Percentiles rank a stretch among this genome's conserved stretches.
phyloP scores from a whole-genome alignment of 2,113 vertebrate genomes.

The Pyxicephalus adspersus region DNA sequence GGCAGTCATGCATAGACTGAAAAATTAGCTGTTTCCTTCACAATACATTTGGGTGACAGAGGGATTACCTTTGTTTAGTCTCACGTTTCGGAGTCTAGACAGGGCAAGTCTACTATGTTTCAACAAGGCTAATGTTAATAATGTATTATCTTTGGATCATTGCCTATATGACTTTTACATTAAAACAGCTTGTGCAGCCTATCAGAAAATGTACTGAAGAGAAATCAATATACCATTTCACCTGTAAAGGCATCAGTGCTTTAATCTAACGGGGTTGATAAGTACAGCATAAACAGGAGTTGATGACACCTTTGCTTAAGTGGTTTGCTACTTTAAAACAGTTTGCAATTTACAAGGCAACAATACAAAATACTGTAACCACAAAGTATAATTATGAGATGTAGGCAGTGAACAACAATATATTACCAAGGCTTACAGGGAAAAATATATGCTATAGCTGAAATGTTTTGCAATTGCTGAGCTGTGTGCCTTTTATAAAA shows the following conservation, averaged over 20 bases:
- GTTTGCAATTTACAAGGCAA: not conserved
- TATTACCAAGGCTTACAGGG: not conserved
- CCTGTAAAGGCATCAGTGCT: not conserved
- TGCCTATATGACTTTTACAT: slow-evolving; percentile 52
- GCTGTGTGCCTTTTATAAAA: too few relatives aligned
- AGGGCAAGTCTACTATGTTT: slow-evolving; percentile 55
- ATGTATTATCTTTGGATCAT: slow-evolving; percentile 53
- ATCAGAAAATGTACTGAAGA: slow-evolving; percentile 20
- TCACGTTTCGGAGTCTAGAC: slow-evolving; percentile 58
- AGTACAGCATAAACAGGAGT: not conserved
- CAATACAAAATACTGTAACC: not conserved
- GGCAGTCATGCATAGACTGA: slow-evolving; percentile 56
- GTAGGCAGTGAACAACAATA: not conserved
- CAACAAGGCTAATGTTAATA: slow-evolving; percentile 62
- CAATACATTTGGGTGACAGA: slow-evolving; percentile 57
- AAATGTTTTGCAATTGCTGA: not conserved
- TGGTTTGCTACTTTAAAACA: not conserved
- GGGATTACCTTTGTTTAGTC: slow-evolving; percentile 57
- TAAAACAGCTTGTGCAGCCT: slow-evolving; percentile 50
- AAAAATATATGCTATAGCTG: slow-evolving; percentile 6
- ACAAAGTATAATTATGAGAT: slow-evolving; percentile 16
- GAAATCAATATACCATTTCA: slow-evolving; percentile 41
- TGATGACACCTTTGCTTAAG: not conserved
- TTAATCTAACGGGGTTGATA: slow-evolving; percentile 17
- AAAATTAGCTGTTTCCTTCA: slow-evolving; percentile 60